Evolutionary conservation across 2,888 invertebrate species (phyloP), one percentile per base, ranked within the genome.

Genomic region (Hemithea aestivaria): DNA sequence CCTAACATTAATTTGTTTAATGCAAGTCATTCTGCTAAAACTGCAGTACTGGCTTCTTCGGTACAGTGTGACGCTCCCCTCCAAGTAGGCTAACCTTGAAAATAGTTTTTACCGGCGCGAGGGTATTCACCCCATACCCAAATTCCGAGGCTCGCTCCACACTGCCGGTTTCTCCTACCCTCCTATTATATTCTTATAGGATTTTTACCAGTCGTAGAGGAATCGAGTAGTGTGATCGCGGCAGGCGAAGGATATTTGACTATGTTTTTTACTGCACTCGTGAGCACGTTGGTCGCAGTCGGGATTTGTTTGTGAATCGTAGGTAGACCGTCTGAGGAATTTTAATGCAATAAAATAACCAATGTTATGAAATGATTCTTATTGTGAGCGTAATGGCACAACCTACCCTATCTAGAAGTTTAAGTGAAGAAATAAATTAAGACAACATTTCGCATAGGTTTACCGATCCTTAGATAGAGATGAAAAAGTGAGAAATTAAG

Each of bases 81-180:
- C 83, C 76, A 73, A 66, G 59, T 65, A 64, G 65, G 67, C 78
- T 85, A 87, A 85, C 87, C 87, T 87, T 87, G 87, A 87, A 87
- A 84, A 84, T 83, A 84, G 87, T 87, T 87, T 85, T 84, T 85
- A 87, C 84, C 76, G 77, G 71, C 78, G 60, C 56, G 82, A 87
- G 87, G 87, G 87, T 87, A 87, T 87, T 87, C 84, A 87, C 87
- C 87, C 84, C 84, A 74, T 78, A 79, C 80, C 84, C 83, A 68
- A 83, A 87, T 84, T 82, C 82, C 79, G 68, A 66, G 72, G 71
- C 66, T 62, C 62, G 75, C 58, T 65, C 58, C 79, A 84, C 84
- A 84, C 84, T 63, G 61, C 63, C 59, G 62, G 63, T 59, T 73
- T 75, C 64, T 60, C 63, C 45, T 43, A 48, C 42, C 48, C 49